Evolutionary conservation across 2,888 invertebrate species (phyloP).

Genomic region (Nymphalis urticae): DNA sequence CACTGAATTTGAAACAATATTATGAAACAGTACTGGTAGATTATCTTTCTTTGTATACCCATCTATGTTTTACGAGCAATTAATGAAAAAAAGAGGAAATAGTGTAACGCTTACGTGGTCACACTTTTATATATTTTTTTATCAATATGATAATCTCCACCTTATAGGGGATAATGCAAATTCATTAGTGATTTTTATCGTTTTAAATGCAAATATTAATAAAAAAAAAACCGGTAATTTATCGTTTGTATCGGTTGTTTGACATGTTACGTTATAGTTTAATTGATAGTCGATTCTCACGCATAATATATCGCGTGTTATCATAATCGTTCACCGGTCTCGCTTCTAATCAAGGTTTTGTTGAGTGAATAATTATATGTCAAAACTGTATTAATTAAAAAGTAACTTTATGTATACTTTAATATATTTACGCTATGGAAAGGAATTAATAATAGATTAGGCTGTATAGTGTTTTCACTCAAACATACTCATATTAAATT

Average conservation of each 20-base stretch:
- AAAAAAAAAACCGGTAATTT: constrained; percentile 23
- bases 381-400: not conserved
- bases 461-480: no score
- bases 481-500: no score
- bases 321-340: constrained; percentile 25
- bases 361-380: not conserved
- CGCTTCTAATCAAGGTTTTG: constrained; percentile 24
- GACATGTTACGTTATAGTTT: constrained; percentile 20
- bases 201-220: constrained; percentile 20
- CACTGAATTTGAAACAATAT: no score
- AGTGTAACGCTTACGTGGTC: not conserved
- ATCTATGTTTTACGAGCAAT: no score
- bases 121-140: no score
- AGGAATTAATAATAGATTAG: no score
- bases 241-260: constrained; percentile 15
- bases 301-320: constrained; percentile 28
- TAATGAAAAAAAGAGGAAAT: not conserved
- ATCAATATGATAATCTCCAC: no score
- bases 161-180: not conserved
- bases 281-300: constrained; percentile 30
- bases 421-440: no score
- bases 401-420: no score
- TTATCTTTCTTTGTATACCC: no score
- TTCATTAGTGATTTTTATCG: constrained; percentile 4
- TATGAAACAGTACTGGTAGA: no score